phyloP scores from a whole-genome alignment of 1,140 invertebrate genomes.

The Bombus terrestris region DNA sequence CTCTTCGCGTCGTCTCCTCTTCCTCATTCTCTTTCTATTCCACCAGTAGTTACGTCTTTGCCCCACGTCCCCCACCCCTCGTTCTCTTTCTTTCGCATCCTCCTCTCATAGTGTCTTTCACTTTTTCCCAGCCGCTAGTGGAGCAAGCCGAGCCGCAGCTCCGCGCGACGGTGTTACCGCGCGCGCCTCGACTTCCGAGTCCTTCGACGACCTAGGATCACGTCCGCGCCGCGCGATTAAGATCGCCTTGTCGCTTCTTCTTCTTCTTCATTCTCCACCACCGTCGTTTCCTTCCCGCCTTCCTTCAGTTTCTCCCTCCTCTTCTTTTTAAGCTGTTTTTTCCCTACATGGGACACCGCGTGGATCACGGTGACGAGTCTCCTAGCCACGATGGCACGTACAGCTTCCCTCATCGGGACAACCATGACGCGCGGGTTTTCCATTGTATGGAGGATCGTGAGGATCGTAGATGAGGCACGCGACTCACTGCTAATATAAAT shows the following conservation, averaged over 20 bases:
- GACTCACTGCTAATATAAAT: not conserved
- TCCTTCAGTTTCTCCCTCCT: not conserved
- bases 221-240: conserved; percentile 54
- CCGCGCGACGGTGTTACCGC: not conserved
- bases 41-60: not conserved
- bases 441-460: not conserved
- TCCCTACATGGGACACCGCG: not conserved
- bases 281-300: not conserved
- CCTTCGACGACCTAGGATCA: conserved; percentile 66
- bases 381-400: not conserved
- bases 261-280: not conserved
- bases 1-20: conserved; percentile 59
- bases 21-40: conserved; percentile 59
- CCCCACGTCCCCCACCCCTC: not conserved
- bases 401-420: not conserved
- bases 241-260: conserved; percentile 46
- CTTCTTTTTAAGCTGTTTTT: not conserved
- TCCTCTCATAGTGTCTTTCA: conserved; percentile 60
- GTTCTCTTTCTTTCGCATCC: conserved; percentile 59
- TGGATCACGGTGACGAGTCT: not conserved
- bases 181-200: conserved; percentile 54
- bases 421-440: conserved; percentile 1
- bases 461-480: not conserved
- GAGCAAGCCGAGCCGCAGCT: conserved; percentile 45
- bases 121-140: conserved; percentile 65